Conservation (phyloP, 2,797 vertebrate species). For the Sebastes iracundus region DNA sequence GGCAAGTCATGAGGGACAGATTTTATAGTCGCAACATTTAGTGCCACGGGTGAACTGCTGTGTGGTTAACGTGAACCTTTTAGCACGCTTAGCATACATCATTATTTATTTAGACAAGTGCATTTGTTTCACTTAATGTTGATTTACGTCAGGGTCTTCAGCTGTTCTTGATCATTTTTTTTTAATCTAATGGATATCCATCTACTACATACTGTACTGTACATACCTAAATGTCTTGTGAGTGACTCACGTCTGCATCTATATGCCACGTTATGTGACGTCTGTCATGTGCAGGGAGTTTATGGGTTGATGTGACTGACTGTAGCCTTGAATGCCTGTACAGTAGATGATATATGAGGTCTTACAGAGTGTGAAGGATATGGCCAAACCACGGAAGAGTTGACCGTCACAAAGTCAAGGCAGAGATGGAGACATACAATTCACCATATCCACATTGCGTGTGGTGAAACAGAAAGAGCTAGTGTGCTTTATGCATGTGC, state of each 20-base stretch:
- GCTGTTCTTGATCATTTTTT: background rate
- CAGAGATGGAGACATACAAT: conserved; percentile 4
- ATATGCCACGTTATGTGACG: background rate
- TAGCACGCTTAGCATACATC: background rate
- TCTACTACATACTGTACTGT: background rate
- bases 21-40: background rate
- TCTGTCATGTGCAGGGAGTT: conserved; percentile 17
- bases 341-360: conserved; percentile 22
- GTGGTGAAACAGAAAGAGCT: background rate
- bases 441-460: background rate
- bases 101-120: conserved; percentile 18
- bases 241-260: conserved; percentile 28
- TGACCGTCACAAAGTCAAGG: conserved; percentile 2
- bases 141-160: background rate
- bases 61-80: conserved; percentile 1
- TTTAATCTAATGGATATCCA: background rate
- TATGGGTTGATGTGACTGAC: conserved; percentile 26
- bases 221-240: background rate
- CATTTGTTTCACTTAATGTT: background rate
- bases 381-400: background rate
- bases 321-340: conserved; percentile 39
- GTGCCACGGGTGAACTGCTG: background rate
- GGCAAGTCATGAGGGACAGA: background rate
- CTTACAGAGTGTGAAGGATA: conserved; percentile 28
- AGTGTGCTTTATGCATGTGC: background rate